These are phyloP conservation scores for Tetrapedia diversipes DNA, from an alignment of 2,888 invertebrate genomes.

Conservation along the genomic window DNA sequence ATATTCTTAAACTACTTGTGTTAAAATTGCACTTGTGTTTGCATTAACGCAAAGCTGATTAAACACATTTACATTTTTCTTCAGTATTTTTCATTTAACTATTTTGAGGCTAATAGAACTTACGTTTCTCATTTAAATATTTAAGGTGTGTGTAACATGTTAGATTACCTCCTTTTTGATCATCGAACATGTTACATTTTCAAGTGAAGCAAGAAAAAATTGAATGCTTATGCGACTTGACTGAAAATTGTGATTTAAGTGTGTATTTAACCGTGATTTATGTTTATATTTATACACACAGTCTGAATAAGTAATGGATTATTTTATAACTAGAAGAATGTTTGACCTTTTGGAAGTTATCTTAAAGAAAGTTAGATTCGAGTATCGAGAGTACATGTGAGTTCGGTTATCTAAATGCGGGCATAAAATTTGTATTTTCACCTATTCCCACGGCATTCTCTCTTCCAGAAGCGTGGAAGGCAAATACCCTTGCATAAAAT, in stretches of 20 bases:
- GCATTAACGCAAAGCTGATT: neutral
- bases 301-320: neutral
- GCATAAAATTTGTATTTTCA: constrained; percentile 22
- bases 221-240: too few species aligned
- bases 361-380: constrained; percentile 2
- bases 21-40: too few species aligned
- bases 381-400: neutral
- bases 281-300: too few species aligned
- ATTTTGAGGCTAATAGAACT: too few species aligned
- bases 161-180: too few species aligned
- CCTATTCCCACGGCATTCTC: neutral
- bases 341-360: neutral
- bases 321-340: neutral
- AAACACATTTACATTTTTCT: neutral
- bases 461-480: constrained; percentile 13
- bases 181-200: too few species aligned
- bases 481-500: constrained; percentile 45
- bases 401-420: neutral
- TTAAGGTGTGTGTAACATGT: too few species aligned
- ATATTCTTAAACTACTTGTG: neutral
- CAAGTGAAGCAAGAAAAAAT: too few species aligned
- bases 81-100: too few species aligned
- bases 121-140: too few species aligned
- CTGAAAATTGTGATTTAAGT: too few species aligned
- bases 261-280: too few species aligned